Evolutionary conservation across 2,797 vertebrate genomes (phyloP).

Genomic region (Chrysocyon brachyurus): DNA sequence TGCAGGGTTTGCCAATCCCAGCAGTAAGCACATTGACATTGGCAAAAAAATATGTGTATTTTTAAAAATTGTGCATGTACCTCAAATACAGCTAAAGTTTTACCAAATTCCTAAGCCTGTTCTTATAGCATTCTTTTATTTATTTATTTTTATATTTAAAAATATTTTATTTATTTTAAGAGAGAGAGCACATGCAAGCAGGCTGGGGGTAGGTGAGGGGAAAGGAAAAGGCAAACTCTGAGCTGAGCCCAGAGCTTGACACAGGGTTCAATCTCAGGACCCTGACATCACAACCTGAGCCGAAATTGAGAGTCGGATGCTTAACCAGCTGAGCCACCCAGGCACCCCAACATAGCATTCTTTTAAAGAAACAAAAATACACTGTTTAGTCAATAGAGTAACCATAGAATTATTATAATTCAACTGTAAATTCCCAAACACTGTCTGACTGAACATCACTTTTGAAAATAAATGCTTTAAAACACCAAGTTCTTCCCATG

Average conservation of each 20-base stretch:
- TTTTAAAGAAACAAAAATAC: constrained; percentile 29
- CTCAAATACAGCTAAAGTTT: constrained; percentile 38
- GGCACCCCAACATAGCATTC: not conserved
- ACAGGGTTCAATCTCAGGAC: not conserved
- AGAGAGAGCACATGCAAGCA: not conserved
- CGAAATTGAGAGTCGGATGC: not conserved
- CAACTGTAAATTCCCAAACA: constrained; percentile 17
- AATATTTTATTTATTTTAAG: not conserved
- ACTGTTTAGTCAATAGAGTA: constrained; percentile 25
- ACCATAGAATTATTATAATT: not conserved
- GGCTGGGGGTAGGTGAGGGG: not conserved
- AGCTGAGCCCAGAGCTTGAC: not conserved
- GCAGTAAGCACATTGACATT: not conserved
- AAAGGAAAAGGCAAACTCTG: not conserved
- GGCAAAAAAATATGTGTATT: constrained; percentile 6
- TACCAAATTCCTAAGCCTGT: constrained; percentile 38
- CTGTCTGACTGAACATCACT: not conserved
- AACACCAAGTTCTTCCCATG: not conserved
- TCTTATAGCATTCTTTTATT: constrained; percentile 23
- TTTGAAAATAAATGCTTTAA: constrained; percentile 56
- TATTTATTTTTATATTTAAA: not conserved
- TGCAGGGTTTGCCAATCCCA: not conserved
- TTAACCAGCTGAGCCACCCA: not conserved
- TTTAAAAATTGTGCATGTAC: not conserved
- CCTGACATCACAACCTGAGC: not conserved